phyloP scores from a whole-genome alignment of 2,888 invertebrate genomes.

The Hololepta plana region DNA sequence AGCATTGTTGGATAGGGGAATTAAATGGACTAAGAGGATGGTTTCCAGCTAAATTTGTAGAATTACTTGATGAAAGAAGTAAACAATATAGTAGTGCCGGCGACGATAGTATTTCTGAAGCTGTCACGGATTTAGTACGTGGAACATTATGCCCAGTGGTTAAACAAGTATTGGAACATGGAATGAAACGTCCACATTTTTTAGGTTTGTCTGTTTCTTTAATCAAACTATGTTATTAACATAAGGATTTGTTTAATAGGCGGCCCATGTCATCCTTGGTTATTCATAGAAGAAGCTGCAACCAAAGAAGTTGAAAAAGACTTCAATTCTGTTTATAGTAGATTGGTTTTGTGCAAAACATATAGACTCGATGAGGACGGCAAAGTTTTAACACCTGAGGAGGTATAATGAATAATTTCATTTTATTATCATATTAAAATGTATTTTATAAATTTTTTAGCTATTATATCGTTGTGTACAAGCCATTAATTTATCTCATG shows the following conservation, averaged over 20 bases:
- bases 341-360: conserved; percentile 92
- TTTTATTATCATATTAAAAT: conserved; percentile 5
- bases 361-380: conserved; percentile 97
- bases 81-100: conserved; percentile 84
- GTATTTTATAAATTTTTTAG: conserved; percentile 23
- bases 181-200: conserved; percentile 81
- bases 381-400: conserved; percentile 96
- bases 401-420: conserved; percentile 35
- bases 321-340: conserved; percentile 93
- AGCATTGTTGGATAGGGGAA: conserved; percentile 98
- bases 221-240: conserved; percentile 1
- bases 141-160: conserved; percentile 86
- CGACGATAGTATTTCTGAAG: conserved; percentile 93
- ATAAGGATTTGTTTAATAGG: conserved; percentile 27
- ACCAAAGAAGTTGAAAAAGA: conserved; percentile 93
- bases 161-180: conserved; percentile 87
- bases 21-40: conserved; percentile 87
- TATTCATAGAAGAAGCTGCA: conserved; percentile 95
- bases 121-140: conserved; percentile 88
- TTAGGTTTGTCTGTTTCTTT: conserved; percentile 28
- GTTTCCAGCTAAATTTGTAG: conserved; percentile 96
- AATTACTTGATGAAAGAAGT: conserved; percentile 86
- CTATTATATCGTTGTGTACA: conserved; percentile 87
- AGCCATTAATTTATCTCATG: conserved; percentile 88
- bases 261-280: conserved; percentile 95